Conservation (phyloP, 2,888 invertebrate genomes). For the Cacoxenus indagator region DNA sequence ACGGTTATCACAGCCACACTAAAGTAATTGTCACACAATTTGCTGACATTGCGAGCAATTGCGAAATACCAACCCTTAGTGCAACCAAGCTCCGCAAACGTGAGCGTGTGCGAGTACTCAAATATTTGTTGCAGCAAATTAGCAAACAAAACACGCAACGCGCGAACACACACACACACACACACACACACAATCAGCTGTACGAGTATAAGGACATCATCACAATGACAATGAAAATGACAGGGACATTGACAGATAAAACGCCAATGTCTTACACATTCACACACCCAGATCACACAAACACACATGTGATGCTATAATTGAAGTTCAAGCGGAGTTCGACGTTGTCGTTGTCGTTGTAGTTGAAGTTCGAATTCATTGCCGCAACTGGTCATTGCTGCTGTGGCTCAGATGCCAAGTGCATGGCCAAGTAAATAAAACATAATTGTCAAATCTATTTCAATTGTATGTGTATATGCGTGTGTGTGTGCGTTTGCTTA, state of each 20-base stretch:
- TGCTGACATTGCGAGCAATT: slow-evolving; percentile 1
- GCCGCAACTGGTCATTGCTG: not conserved
- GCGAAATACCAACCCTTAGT: slow-evolving; percentile 40
- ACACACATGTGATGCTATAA: not conserved
- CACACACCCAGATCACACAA: not conserved
- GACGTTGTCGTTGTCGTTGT: not conserved
- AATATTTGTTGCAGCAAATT: slow-evolving; percentile 56
- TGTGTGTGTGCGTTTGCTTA: not conserved
- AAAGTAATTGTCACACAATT: slow-evolving; percentile 13
- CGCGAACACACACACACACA: too few species aligned
- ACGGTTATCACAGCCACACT: not conserved
- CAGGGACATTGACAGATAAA: not conserved
- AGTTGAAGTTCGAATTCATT: not conserved
- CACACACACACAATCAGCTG: not conserved
- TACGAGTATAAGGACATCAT: not conserved
- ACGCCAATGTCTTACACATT: not conserved
- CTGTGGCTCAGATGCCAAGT: not conserved
- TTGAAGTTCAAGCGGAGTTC: not conserved
- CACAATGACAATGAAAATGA: not conserved
- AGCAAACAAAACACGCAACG: slow-evolving; percentile 49
- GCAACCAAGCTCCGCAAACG: slow-evolving; percentile 40
- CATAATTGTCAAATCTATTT: slow-evolving; percentile 49
- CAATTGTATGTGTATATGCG: slow-evolving; percentile 35
- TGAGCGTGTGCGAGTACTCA: slow-evolving; percentile 47
- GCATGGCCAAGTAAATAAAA: slow-evolving; percentile 46